A percentile compares a stretch with the other conserved stretches of the same genome.
phyloP scores from a whole-genome alignment of 2,797 vertebrate genomes.

The Gambusia yucatana region DNA sequence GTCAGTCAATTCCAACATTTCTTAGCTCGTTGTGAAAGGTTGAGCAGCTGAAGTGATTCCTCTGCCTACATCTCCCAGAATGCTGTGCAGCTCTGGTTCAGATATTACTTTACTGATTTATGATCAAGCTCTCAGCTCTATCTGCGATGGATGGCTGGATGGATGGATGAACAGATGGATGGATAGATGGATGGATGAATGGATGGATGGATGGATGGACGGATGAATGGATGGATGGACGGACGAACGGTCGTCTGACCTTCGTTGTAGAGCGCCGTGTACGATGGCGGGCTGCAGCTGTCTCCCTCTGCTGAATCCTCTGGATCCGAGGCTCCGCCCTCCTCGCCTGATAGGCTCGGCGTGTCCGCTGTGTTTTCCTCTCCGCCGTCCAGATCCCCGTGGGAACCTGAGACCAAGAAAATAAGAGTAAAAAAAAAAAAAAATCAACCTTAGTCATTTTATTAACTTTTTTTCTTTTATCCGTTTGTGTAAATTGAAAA shows the following conservation, averaged over 20 bases:
- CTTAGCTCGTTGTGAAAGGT: too few species aligned
- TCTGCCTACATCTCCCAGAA: too few species aligned
- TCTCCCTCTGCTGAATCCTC: conserved; percentile 82
- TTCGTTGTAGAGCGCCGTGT: conserved; percentile 73
- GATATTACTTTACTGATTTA: too few species aligned
- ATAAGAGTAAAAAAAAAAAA: background rate
- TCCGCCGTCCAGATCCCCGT: conserved; percentile 87
- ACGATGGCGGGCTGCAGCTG: conserved; percentile 70
- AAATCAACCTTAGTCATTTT: background rate
- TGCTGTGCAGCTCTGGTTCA: too few species aligned
- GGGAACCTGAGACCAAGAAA: conserved; percentile 81
- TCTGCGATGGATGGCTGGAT: too few species aligned
- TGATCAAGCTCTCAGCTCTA: too few species aligned
- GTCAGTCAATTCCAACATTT: too few species aligned
- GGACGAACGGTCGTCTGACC: conserved; percentile 64
- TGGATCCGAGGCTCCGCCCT: conserved; percentile 80
- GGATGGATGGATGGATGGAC: too few species aligned
- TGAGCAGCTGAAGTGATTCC: too few species aligned
- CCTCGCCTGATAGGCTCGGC: conserved; percentile 82
- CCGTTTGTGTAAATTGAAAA: background rate
- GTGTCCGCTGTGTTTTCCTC: conserved; percentile 81
- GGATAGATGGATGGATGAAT: too few species aligned
- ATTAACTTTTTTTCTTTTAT: background rate
- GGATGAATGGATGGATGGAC: background rate
- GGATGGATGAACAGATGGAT: too few species aligned